Base-by-base conservation (phyloP, 1,140 invertebrate species). In the Armadillidium nasatum region DNA sequence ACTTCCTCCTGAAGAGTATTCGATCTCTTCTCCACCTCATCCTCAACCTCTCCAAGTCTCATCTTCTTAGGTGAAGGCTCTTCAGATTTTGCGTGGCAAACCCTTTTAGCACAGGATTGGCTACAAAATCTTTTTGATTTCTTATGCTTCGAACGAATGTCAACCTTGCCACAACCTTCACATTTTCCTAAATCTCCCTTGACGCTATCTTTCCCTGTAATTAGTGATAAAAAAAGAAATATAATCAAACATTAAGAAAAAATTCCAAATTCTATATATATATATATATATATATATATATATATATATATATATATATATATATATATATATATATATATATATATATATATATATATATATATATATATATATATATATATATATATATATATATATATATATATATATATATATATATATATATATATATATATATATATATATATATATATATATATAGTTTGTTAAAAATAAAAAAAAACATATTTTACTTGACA, bases 101-200 rank as follows among this genome's bases (percentile, higher is more conserved):
- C 88, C 84, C 88, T 88, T 84, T 92, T 93, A 10, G 90, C 88
- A 85, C 92, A 93, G n/a, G 87, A 84, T 10, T 89, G 87, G 2
- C 91, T 92, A 82, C 93, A 95, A 82, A 92, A 94, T 68, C 91
- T 85, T 82, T 93, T 93, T 9, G 86, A 86, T 50, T 89, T 92
- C 80, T 90, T 90, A 76, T 93, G 89, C 82, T 92, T 93, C 0
- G 88, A 84, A 73, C 88, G 88, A 70, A 89, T 86, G 80, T 92
- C 91, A 15, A 90, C 86, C 75, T 90, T 92, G 50, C 91, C 91
- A 83, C 93, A 95, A 66, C 88, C 87, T 84, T 94, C 93, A 82
- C 93, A 95, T 81, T 91, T 92, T 0, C 86, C 88, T 81, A 87
- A 85, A 74, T 90, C 88, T 46, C 85, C 83, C 54, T 85, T 85